phyloP scores from a whole-genome alignment of 2,888 invertebrate species.

The Molorchus minor region DNA sequence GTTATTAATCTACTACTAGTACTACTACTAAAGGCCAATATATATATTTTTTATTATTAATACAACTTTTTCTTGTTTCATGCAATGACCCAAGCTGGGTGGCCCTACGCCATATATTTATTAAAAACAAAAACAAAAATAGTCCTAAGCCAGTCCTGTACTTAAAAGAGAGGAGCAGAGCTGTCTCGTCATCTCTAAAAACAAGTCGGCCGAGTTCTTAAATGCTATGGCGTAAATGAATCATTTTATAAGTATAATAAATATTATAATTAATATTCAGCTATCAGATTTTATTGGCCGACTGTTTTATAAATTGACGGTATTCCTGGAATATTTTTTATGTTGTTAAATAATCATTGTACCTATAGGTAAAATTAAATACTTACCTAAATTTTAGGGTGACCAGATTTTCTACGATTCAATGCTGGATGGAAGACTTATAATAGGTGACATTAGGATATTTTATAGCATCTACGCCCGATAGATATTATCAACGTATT shows the following conservation, averaged over 20 bases:
- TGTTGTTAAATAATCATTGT: background rate
- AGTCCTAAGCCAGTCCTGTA: conserved; percentile 2
- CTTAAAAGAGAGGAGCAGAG: conserved; percentile 27
- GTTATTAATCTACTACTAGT: background rate
- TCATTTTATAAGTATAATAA: conserved; percentile 22
- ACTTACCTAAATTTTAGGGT: background rate
- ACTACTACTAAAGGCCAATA: background rate
- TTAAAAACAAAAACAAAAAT: background rate
- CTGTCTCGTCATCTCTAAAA: conserved; percentile 44
- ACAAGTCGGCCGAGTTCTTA: conserved; percentile 37
- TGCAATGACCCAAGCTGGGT: background rate
- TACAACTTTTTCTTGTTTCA: background rate
- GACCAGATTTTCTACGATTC: no score
- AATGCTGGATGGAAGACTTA: no score
- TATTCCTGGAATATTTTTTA: background rate
- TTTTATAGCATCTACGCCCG: background rate
- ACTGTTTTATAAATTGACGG: conserved; percentile 1
- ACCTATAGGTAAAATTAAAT: background rate
- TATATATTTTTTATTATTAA: background rate
- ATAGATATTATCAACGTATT: background rate
- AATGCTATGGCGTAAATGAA: conserved; percentile 16
- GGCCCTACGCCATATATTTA: background rate
- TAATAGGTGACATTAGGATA: no score
- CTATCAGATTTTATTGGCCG: conserved; percentile 15
- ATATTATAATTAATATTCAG: conserved; percentile 23